Base-by-base conservation (phyloP, 2,888 invertebrate genomes). In the Torymus auratus region DNA sequence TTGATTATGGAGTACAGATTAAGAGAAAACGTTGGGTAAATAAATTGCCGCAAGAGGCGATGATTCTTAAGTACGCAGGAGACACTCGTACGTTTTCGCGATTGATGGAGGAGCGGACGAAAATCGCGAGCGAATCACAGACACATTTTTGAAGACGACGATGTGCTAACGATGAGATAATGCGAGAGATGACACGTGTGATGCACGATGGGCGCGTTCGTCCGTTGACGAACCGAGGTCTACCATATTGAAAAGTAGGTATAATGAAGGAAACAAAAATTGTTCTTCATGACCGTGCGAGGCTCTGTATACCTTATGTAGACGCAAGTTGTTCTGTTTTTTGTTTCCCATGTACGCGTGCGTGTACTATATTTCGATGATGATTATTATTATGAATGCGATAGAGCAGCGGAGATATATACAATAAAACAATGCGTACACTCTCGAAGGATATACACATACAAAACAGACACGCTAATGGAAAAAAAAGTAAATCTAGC, bases 401-500 rank as follows among this genome's bases (percentile, higher is more conserved):
- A 2, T 3, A 52, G 50, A 79, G 60, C 71, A 7, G 20, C 28
- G 55, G 41, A 28, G 65, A 78, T 58, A 79, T 75, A 75, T 41
- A 67, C 53, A 74, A 69, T 64, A 15, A 74, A 65, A 67, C 50
- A 20, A 62, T 62, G 70, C 82, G 74, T 80, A 77, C 79, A 73
- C 23, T 77, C 62, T 76, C 61, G 28, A 71, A 71, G 67, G 14
- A 83, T 80, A 77, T 62, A 80, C 74, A 80, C 70, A 68, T 79
- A 82, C 78, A 72, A 41, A 75, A 76, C 72, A 78, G 41, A 75
- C 78, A 81, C 72, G 80, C 69, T 81, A 81, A 84, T 83, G 83
- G 28, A 82, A 74, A 20, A 67, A 80, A 75, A 80, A 74, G 84
- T 86, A 87, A 88, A 86, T 87, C 85, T 89, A 89, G 88, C 86